Base-by-base conservation (phyloP, 1,140 invertebrate genomes). In the Lordiphosa mommai region DNA sequence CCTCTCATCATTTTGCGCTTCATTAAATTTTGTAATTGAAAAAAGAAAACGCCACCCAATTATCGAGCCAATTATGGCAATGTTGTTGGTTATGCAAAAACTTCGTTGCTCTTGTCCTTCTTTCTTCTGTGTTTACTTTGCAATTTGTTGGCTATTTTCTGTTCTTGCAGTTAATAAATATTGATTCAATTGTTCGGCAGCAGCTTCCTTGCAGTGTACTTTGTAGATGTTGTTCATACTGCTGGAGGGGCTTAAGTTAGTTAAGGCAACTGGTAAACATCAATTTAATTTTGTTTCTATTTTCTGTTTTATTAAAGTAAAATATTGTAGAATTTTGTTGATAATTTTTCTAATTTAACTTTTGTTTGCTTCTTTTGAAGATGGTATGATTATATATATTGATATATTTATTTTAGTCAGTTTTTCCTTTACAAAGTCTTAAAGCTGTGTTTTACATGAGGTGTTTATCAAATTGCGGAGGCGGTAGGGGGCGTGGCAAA, bases 131-230 rank as follows among this genome's bases (percentile, higher is more conserved):
- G 60, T 60, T 64, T 52, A 46, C 44, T 12, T 37, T 17, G 32
- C 33, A 29, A 46, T 61, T 69, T 58, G 40, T 52, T 67, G 63
- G 47, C 50, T 56, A 51, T 36, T 71, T 57, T 40, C 53, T 53
- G 13, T 37, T 7, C 49, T 57, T 57, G 57, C 56, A 61, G 65
- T 84, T 72, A 71, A 84, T 84, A 84, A 84, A 84, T 84, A 65
- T 72, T 69, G 63, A 56, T 63, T 65, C 52, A 67, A 63, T 51
- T 64, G 52, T 67, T 60, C 36, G 49, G 37, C 41, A 29, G 55
- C 57, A 82, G 34, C 56, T 63, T 63, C 1, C 5, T 32, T 57
- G 37, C 49, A 58, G 48, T 65, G 55, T 59, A 38, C 36, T 57
- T 51, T 57, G 32, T 34, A 34, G 10, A 9, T 56, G 41, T 44